Evolutionary conservation across 1,140 invertebrate species (phyloP).

Genomic region (Globodera ellingtonae): DNA sequence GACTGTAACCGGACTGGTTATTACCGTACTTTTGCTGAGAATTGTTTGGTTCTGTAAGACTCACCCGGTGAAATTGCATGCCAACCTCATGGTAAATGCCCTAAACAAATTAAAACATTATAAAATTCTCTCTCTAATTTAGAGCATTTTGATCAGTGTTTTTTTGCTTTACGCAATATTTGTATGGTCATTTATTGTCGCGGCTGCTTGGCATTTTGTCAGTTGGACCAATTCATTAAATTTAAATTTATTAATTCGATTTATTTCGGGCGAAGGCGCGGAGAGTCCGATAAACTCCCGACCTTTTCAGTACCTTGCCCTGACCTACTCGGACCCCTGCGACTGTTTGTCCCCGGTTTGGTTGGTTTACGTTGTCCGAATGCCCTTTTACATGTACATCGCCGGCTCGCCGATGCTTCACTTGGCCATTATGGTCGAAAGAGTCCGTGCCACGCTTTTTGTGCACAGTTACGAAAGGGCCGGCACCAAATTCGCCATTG

Average conservation of each 20-base stretch:
- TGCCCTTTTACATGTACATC: conserved; percentile 15
- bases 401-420: conserved; percentile 17
- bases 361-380: conserved; percentile 19
- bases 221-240: background rate
- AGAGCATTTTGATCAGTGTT: conserved; percentile 13
- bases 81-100: conserved; percentile 9
- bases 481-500: conserved; percentile 9
- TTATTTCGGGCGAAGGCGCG: background rate
- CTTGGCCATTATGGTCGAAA: conserved; percentile 24
- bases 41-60: conserved; percentile 13
- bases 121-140: background rate
- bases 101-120: background rate
- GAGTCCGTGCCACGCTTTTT: conserved; percentile 14
- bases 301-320: background rate
- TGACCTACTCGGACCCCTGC: conserved; percentile 11
- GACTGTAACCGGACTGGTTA: background rate
- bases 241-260: background rate
- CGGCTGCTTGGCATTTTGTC: conserved; percentile 8
- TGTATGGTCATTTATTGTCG: background rate
- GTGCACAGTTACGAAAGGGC: conserved; percentile 19
- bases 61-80: conserved; percentile 14
- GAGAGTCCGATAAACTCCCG: no score
- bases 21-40: conserved; percentile 6
- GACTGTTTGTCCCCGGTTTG: conserved; percentile 27
- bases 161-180: conserved; percentile 10